Conservation (phyloP, 2,797 vertebrate species). For the Brachymystax lenok region DNA sequence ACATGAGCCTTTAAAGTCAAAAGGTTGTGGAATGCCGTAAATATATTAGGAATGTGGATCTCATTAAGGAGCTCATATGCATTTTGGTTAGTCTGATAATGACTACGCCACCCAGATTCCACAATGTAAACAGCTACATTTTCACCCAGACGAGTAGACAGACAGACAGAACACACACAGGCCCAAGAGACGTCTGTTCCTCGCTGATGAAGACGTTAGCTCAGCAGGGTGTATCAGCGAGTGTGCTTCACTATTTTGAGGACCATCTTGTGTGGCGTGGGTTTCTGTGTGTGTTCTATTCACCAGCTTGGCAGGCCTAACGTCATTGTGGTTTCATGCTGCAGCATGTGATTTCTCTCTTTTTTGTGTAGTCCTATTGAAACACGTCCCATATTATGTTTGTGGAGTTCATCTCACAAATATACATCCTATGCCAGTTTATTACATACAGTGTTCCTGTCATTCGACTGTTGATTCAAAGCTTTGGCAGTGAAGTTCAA, state of each 20-base stretch:
- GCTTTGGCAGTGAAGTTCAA: constrained; percentile 56
- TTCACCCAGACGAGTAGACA: not conserved
- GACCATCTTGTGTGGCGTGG: constrained; percentile 23
- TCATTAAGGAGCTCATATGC: constrained; percentile 11
- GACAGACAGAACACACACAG: constrained; percentile 18
- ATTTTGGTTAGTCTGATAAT: constrained; percentile 4
- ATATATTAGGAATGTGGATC: constrained; percentile 22
- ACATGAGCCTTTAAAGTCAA: constrained; percentile 19
- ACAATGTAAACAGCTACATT: constrained; percentile 5
- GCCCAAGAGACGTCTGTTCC: constrained; percentile 31
- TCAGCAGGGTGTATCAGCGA: constrained; percentile 24
- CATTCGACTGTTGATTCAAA: constrained; percentile 45
- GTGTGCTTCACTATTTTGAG: constrained; percentile 35
- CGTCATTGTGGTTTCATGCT: constrained; percentile 24
- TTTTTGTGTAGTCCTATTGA: constrained; percentile 40
- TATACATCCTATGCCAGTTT: not conserved
- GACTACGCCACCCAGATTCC: constrained; percentile 1
- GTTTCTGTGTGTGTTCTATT: constrained; percentile 24
- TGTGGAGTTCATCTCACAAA: constrained; percentile 47
- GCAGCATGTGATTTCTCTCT: constrained; percentile 40
- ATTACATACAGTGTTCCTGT: constrained; percentile 36
- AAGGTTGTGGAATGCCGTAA: constrained; percentile 13
- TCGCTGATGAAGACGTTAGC: constrained; percentile 30
- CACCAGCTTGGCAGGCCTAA: constrained; percentile 7
- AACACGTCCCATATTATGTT: constrained; percentile 47